phyloP scores from a whole-genome alignment of 2,797 vertebrate genomes.

The Hoplostethus mediterraneus region DNA sequence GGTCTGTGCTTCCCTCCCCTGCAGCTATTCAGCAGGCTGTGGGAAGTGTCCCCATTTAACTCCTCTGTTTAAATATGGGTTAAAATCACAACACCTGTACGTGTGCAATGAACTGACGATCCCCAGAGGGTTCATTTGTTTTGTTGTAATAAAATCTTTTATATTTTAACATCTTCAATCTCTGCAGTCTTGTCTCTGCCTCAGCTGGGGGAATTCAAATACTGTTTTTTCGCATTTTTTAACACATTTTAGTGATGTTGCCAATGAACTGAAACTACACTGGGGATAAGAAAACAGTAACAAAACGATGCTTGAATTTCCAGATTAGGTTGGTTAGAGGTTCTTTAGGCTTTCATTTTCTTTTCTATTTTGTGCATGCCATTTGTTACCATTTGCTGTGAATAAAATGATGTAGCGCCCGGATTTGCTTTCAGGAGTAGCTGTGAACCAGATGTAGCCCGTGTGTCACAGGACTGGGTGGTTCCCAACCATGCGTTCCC shows the following conservation, averaged over 20 bases:
- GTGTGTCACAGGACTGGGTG: slow-evolving; percentile 16
- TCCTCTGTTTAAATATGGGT: slow-evolving; percentile 16
- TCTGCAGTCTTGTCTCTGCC: too few relatives aligned
- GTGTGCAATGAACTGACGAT: slow-evolving; percentile 5
- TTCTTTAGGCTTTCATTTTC: too few relatives aligned
- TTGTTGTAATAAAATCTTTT: not conserved
- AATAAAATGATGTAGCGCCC: slow-evolving; percentile 34
- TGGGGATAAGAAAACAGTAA: too few relatives aligned
- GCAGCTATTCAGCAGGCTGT: not conserved
- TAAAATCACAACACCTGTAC: slow-evolving; percentile 9
- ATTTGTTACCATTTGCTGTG: slow-evolving; percentile 3
- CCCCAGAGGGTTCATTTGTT: not conserved
- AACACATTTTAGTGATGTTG: too few relatives aligned
- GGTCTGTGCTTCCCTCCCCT: slow-evolving; percentile 10
- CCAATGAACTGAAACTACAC: too few relatives aligned
- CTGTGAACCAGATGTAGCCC: not conserved
- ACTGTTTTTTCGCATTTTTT: not conserved
- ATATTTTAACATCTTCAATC: too few relatives aligned
- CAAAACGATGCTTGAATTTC: too few relatives aligned
- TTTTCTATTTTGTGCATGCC: not conserved
- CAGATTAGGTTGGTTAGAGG: too few relatives aligned
- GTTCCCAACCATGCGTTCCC: slow-evolving; percentile 9
- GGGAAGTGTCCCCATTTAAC: slow-evolving; percentile 28
- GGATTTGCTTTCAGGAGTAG: not conserved
- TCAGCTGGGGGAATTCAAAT: too few relatives aligned